Evolutionary conservation across 2,888 invertebrate species (phyloP), one percentile per base, ranked within the genome.

Genomic region (Ganaspis brasiliensis): DNA sequence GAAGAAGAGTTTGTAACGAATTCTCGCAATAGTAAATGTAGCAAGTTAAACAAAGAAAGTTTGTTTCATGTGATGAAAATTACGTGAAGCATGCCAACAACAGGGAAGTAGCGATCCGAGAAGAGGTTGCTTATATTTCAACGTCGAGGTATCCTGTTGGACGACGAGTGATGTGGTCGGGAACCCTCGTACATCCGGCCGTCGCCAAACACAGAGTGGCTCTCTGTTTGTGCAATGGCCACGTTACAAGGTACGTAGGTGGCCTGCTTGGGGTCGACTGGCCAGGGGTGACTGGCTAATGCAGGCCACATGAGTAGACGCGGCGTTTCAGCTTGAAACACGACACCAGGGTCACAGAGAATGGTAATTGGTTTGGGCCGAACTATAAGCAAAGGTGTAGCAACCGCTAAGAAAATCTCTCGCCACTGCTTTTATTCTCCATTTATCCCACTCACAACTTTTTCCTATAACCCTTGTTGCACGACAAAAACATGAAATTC

Each of bases 121-220:
- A 73, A 77, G 73, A 67, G 61, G 45, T 83, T 81, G 83, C 85
- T 87, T 82, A 87, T 88, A 87, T 88, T 87, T 87, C 87, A 86
- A 87, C 82, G 85, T 85, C 83, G 83, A 82, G 74, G 79, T 83
- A 83, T 86, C 85, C 87, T 83, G 85, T 79, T 71, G 80, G 76
- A 80, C 84, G 85, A 86, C 89, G 88, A 89, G 88, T 88, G 89
- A 89, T 89, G 88, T 88, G 87, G 89, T 89, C 83, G 82, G 83
- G 85, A 85, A 85, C 85, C 87, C 86, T 85, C 84, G 85, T 85
- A 82, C 83, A 85, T 87, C 84, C 85, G 84, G 86, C 79, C 83
- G 83, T 86, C 83, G 80, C 84, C 87, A 87, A 84, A 86, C 86
- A 87, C 75, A 77, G 81, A 81, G 80, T 82, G 83, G 79, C 73